Conservation (phyloP, 2,113 vertebrate species). For the Spilogale gracilis region DNA sequence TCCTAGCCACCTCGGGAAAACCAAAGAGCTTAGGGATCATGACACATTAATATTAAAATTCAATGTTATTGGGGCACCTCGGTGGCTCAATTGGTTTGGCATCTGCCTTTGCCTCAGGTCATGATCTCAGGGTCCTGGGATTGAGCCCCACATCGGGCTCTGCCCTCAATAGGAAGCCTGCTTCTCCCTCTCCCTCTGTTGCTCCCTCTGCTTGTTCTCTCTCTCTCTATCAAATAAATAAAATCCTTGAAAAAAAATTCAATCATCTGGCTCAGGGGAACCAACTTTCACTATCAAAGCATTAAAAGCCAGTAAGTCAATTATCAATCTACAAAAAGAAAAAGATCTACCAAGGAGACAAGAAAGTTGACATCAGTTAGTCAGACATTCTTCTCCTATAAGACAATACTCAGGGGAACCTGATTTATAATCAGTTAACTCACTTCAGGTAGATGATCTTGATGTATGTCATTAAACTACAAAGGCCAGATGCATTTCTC, state of each 20-base stretch:
- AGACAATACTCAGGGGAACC: not conserved
- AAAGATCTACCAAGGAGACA: not conserved
- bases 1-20: not conserved
- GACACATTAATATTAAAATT: not conserved
- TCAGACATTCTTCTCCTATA: not conserved
- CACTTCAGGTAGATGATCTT: not conserved
- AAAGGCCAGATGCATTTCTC: not conserved
- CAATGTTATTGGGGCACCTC: not conserved
- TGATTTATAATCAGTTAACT: slow-evolving; percentile 12
- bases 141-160: too few relatives aligned
- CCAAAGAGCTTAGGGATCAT: not conserved
- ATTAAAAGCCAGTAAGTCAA: not conserved
- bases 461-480: not conserved
- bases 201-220: too few relatives aligned
- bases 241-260: not conserved
- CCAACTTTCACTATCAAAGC: not conserved
- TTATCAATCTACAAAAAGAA: not conserved
- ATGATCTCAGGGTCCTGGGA: too few relatives aligned
- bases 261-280: not conserved
- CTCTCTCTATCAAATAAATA: too few relatives aligned
- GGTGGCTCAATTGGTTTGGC: too few relatives aligned
- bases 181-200: too few relatives aligned
- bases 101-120: too few relatives aligned
- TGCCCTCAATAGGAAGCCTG: too few relatives aligned
- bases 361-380: not conserved